phyloP scores from a whole-genome alignment of 2,888 invertebrate species.

The Allacma fusca region DNA sequence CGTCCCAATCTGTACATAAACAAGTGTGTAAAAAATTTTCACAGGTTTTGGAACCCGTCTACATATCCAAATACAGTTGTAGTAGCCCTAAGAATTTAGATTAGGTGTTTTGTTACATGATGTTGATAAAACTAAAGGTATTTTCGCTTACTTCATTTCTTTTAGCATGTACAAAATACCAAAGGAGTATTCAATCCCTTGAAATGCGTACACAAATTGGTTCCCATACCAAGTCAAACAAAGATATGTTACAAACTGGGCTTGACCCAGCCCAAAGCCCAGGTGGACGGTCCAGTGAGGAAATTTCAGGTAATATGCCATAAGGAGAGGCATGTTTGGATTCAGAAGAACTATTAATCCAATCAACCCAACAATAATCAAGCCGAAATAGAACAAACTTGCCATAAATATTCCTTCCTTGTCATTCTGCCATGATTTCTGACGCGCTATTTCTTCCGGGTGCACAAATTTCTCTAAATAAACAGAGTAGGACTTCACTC shows the following conservation, averaged over 20 bases:
- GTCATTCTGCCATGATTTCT: not conserved
- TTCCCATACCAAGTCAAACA: not conserved
- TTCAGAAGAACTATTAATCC: not conserved
- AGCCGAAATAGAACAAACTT: not conserved
- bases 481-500: too few species aligned
- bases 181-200: not conserved
- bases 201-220: not conserved
- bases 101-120: too few species aligned
- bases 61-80: too few species aligned
- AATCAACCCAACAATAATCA: not conserved
- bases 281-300: not conserved
- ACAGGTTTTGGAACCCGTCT: too few species aligned
- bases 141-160: not conserved
- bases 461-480: not conserved
- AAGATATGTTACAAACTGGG: not conserved
- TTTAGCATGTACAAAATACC: not conserved
- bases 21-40: too few species aligned
- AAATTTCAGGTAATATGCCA: not conserved
- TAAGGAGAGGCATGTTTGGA: not conserved
- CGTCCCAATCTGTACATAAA: too few species aligned
- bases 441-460: not conserved
- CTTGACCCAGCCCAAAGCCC: not conserved
- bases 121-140: too few species aligned
- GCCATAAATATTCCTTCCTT: not conserved
- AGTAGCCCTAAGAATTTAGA: too few species aligned